phyloP scores from a whole-genome alignment of 1,140 invertebrate species.

The Dendrolimus kikuchii region DNA sequence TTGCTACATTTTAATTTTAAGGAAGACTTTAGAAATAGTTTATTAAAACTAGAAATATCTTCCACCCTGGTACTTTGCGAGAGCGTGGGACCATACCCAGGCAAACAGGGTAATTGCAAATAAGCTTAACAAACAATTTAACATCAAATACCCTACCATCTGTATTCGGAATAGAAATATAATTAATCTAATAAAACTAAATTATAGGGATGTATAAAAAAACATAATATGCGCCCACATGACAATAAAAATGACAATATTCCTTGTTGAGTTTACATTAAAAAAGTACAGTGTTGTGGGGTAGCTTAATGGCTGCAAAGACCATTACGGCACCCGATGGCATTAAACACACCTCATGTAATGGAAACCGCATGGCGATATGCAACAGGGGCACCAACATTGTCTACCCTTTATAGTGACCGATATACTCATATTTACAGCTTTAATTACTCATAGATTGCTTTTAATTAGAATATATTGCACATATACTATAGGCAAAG shows the following conservation, averaged over 20 bases:
- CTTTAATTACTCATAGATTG: too few species aligned
- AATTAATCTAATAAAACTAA: conserved; percentile 51
- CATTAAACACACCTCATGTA: conserved; percentile 52
- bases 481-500: too few species aligned
- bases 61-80: too few species aligned
- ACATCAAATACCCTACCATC: conserved; percentile 9
- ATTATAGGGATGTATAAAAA: conserved; percentile 46
- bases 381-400: conserved; percentile 25
- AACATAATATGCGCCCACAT: conserved; percentile 39
- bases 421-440: conserved; percentile 1
- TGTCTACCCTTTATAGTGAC: conserved; percentile 19
- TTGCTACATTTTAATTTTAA: too few species aligned
- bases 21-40: too few species aligned
- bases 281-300: conserved; percentile 46
- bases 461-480: too few species aligned
- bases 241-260: conserved; percentile 50
- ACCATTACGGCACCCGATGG: conserved; percentile 49
- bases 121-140: conserved; percentile 21
- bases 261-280: conserved; percentile 49
- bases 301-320: conserved; percentile 48
- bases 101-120: conserved; percentile 11
- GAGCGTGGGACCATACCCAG: not conserved
- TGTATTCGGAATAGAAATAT: conserved; percentile 26
- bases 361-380: conserved; percentile 47
- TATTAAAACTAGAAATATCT: too few species aligned